Conservation (phyloP, 2,888 invertebrate genomes). For the Aphelenchoides bicaudatus region DNA sequence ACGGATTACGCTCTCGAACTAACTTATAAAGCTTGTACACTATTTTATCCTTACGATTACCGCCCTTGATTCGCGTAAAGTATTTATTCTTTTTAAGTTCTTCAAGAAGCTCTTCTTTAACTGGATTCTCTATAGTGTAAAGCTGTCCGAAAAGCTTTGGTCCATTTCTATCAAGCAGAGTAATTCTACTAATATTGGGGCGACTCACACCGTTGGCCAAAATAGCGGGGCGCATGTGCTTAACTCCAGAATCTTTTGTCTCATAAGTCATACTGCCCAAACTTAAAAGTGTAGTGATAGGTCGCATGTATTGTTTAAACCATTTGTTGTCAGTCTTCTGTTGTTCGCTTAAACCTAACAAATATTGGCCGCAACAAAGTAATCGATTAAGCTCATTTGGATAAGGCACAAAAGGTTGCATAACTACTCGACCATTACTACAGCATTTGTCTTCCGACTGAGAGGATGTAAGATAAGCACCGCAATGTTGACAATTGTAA, state of each 20-base stretch:
- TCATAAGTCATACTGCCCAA: not conserved
- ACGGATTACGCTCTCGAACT: not conserved
- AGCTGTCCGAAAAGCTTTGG: not conserved
- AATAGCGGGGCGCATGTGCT: not conserved
- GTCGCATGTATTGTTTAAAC: not conserved
- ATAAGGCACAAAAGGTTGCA: no score
- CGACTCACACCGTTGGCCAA: not conserved
- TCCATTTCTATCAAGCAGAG: no score
- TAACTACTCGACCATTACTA: not conserved
- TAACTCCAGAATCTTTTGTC: not conserved
- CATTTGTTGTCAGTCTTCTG: no score
- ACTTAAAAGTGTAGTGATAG: not conserved
- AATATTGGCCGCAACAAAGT: no score
- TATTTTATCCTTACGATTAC: not conserved
- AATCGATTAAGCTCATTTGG: no score
- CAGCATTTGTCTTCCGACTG: not conserved
- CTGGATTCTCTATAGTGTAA: not conserved
- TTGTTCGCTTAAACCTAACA: no score
- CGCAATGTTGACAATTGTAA: not conserved
- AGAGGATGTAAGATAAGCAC: not conserved
- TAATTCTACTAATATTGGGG: not conserved
- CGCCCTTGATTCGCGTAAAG: not conserved
- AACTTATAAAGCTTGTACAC: not conserved
- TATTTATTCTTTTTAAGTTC: not conserved
- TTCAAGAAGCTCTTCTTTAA: no score